Percentiles rank a stretch among this genome's conserved stretches.
Evolutionary conservation across 2,113 vertebrate species (phyloP).

Genomic region (Poicephalus gulielmi): DNA sequence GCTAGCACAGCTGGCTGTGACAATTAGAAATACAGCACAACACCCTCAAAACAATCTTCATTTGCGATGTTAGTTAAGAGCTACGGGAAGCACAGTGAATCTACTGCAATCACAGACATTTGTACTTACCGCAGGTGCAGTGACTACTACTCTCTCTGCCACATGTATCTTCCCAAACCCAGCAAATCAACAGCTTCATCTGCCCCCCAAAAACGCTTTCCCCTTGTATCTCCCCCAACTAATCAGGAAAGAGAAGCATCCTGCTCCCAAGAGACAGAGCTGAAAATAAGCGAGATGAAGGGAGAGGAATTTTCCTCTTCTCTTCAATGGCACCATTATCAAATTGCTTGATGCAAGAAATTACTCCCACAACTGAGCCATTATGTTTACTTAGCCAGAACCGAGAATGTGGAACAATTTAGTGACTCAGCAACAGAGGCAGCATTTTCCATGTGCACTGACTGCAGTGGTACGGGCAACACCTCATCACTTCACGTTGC

Average conservation of each 20-base stretch:
- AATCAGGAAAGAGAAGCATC: not conserved
- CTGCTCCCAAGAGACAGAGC: not conserved
- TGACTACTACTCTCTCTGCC: not conserved
- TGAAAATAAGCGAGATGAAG: not conserved
- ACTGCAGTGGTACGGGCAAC: not conserved
- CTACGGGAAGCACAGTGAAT: not conserved
- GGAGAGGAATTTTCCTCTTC: not conserved
- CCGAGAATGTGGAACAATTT: not conserved
- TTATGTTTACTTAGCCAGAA: not conserved
- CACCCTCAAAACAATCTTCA: not conserved
- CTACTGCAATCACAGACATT: not conserved
- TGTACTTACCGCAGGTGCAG: not conserved
- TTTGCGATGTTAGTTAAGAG: not conserved
- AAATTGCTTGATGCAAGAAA: not conserved
- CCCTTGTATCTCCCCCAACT: not conserved
- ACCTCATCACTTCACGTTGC: not conserved
- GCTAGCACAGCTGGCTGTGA: not conserved
- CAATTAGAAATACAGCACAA: not conserved
- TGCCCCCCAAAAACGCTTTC: not conserved
- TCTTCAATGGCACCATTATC: not conserved
- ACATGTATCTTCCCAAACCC: accelerated
- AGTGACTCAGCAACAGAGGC: not conserved
- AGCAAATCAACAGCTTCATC: not conserved
- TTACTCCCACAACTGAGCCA: not conserved
- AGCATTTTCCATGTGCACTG: not conserved